phyloP scores from a whole-genome alignment of 2,113 vertebrate genomes.

The Pan paniscus region DNA sequence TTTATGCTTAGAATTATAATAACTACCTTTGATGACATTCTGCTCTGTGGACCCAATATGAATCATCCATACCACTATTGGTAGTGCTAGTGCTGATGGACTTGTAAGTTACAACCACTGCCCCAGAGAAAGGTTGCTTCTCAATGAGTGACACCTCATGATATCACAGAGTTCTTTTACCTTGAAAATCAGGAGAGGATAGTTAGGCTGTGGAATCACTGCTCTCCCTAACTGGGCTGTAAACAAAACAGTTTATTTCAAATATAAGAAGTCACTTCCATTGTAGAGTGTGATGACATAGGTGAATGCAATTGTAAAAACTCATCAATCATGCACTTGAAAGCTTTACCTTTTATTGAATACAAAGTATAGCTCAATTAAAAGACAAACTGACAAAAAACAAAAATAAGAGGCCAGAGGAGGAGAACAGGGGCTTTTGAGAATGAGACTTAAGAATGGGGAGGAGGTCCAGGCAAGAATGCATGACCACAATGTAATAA shows the following conservation, averaged over 20 bases:
- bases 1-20: neutral
- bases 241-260: neutral
- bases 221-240: neutral
- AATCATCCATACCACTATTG: no score
- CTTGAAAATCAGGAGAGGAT: neutral
- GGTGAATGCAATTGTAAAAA: neutral
- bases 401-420: neutral
- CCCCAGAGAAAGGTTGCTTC: neutral
- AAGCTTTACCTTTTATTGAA: neutral
- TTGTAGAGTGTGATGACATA: neutral
- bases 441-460: neutral
- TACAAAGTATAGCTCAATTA: neutral
- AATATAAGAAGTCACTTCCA: neutral
- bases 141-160: fast-evolving
- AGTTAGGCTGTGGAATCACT: neutral
- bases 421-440: neutral
- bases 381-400: neutral
- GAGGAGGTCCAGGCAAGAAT: neutral
- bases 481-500: neutral
- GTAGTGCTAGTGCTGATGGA: no score
- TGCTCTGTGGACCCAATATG: neutral
- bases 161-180: neutral
- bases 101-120: neutral
- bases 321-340: neutral
- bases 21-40: neutral